phyloP scores from a whole-genome alignment of 2,888 invertebrate species.

The Tupiocoris notatus region DNA sequence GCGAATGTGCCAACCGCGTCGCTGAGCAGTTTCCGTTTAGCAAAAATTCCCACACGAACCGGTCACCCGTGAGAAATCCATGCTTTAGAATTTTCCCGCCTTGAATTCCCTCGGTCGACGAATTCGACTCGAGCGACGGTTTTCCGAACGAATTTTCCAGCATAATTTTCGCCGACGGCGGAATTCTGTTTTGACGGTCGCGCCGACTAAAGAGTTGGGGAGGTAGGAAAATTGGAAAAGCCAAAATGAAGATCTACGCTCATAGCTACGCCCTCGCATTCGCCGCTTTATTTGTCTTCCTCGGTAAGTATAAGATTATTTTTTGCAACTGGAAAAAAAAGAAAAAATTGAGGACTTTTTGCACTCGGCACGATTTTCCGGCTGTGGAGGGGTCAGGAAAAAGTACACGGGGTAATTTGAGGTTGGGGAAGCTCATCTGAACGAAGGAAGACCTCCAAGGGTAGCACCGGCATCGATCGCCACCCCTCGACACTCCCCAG shows the following conservation, averaged over 20 bases:
- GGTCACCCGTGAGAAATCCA: no score
- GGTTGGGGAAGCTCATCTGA: not conserved
- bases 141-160: no score
- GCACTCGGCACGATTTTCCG: no score
- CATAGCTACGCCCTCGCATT: slow-evolving; percentile 6
- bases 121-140: no score
- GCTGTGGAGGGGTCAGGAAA: not conserved
- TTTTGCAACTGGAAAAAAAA: not conserved
- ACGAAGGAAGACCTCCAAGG: not conserved
- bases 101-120: no score
- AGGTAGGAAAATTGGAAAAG: not conserved
- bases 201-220: no score
- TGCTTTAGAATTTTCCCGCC: no score
- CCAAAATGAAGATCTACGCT: slow-evolving; percentile 1
- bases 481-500: not conserved
- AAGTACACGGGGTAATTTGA: not conserved
- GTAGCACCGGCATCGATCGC: not conserved
- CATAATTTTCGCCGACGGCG: no score
- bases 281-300: slow-evolving; percentile 1
- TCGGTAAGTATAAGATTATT: slow-evolving; percentile 1
- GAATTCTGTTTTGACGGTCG: no score
- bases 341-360: no score
- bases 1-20: not conserved
- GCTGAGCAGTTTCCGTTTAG: not conserved
- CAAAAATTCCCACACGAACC: no score